A percentile compares a stretch with the other conserved stretches of the same genome.
These are phyloP conservation scores for Diploptera punctata DNA, from an alignment of 2,888 invertebrate species.

Conservation along the genomic window DNA sequence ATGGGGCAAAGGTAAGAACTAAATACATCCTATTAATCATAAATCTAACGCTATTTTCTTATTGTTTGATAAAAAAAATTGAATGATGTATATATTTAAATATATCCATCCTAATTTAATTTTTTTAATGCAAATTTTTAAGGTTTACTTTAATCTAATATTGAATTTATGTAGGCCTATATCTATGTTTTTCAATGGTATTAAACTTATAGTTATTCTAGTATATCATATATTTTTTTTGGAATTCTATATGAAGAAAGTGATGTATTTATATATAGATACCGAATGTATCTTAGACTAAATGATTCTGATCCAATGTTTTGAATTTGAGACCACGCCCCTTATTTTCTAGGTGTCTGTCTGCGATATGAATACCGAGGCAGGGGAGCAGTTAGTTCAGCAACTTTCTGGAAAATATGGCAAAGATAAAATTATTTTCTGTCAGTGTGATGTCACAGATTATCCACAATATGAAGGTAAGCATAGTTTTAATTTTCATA, in stretches of 20 bases:
- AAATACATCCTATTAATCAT: no score
- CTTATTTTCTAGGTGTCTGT: constrained; percentile 66
- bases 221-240: no score
- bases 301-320: no score
- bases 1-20: constrained; percentile 72
- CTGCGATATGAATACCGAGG: constrained; percentile 75
- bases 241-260: no score
- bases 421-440: constrained; percentile 73
- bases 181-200: neutral
- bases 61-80: no score
- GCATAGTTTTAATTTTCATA: constrained; percentile 25
- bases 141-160: no score
- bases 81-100: no score
- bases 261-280: no score
- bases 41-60: no score
- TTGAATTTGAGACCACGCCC: constrained; percentile 29
- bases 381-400: constrained; percentile 71
- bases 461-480: constrained; percentile 79
- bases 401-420: constrained; percentile 69
- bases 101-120: no score
- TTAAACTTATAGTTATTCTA: neutral
- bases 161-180: neutral
- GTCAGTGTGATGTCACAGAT: constrained; percentile 79
- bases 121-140: no score
- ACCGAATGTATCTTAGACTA: no score